Evolutionary conservation across 2,888 invertebrate genomes (phyloP), one percentile per base, ranked within the genome.

Genomic region (Chloroclysta siterata): DNA sequence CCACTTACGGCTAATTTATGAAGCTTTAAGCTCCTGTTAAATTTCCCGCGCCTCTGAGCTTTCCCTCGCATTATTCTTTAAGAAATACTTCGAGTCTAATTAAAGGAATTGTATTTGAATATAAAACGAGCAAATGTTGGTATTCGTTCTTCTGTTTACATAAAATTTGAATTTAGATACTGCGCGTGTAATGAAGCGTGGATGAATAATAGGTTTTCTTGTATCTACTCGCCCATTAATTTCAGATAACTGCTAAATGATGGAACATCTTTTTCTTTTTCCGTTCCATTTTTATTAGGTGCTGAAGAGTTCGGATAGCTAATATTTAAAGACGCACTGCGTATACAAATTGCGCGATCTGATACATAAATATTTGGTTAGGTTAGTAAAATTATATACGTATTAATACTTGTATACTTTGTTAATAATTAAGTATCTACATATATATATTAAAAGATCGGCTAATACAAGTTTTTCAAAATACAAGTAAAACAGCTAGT

Each of bases 51-150:
- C 62, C 73, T 69, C 70, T 60, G 66, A 68, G 71, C 3, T 3
- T 1, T 1, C 2, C 77, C 79, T 79, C 73, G 67, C 81, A 80
- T 84, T 83, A 84, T 87, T 87, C 80, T 85, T 86, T 79, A 76
- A 79, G 76, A 77, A 79, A 80, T 83, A 83, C 79, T 84, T 83
- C 78, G 72, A 75, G 75, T 84, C 79, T 85, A 86, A 89, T 88
- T 88, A 87, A 83, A 80, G 75, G 83, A 84, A 88, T 84, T 83
- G 83, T 84, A 82, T 87, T 87, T 83, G 78, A 85, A 85, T 83
- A 82, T 81, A 76, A 81, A 85, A 82, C 60, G 67, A 72, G 70
- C 70, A 74, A 83, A 62, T 76, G 75, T 78, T 75, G 76, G 83
- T 83, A 81, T 79, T 77, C 78, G 76, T 81, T 78, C 76, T 80